These are phyloP conservation scores for Ptychadena robeensis DNA, from an alignment of 2,797 vertebrate genomes.

Conservation along the genomic window DNA sequence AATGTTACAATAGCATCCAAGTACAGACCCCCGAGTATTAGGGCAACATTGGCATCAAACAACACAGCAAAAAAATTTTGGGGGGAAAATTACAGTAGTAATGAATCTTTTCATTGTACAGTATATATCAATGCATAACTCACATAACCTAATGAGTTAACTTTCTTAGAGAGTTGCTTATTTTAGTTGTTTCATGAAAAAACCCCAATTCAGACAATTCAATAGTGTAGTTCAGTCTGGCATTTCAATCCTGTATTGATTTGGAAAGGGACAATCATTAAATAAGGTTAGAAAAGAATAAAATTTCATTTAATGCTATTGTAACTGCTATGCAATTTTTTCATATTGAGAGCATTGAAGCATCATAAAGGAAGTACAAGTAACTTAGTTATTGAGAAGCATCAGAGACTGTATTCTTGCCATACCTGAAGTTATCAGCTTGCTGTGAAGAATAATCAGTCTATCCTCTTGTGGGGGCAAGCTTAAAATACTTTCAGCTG, in stretches of 20 bases:
- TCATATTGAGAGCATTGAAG: not conserved
- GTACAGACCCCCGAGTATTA: no score
- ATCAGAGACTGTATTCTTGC: not conserved
- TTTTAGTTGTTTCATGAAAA: constrained; percentile 3
- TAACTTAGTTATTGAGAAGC: not conserved
- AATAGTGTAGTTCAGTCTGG: constrained; percentile 23
- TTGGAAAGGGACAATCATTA: constrained; percentile 25
- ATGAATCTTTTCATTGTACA: no score
- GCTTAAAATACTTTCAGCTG: no score
- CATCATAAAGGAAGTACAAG: not conserved
- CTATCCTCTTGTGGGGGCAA: not conserved
- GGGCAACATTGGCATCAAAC: no score
- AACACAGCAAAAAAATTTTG: no score
- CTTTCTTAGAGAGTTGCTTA: not conserved
- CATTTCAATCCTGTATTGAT: constrained; percentile 25
- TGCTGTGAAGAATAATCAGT: not conserved
- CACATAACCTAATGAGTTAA: not conserved
- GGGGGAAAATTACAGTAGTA: no score
- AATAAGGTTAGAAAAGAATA: not conserved
- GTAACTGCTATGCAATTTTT: not conserved
- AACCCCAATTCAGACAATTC: not conserved
- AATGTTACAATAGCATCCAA: no score
- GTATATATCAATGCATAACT: not conserved
- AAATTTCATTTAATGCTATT: constrained; percentile 3
- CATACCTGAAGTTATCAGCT: not conserved